A percentile compares a stretch with the other conserved stretches of the same genome.
phyloP scores from a whole-genome alignment of 2,888 invertebrate species.

The Baccha elongata region DNA sequence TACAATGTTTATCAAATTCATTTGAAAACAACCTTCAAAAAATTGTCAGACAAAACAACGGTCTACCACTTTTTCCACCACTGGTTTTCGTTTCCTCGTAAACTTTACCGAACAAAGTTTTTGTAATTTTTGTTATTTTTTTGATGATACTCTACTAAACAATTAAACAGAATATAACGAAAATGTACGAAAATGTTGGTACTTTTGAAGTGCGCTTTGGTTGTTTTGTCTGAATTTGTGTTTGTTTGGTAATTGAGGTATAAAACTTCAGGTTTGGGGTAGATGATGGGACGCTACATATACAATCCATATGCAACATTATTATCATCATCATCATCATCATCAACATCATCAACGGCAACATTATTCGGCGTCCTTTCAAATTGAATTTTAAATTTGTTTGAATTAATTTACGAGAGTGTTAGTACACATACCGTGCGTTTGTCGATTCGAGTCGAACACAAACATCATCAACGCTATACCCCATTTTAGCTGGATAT shows the following conservation, averaged over 20 bases:
- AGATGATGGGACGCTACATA: no score
- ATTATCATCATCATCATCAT: slow-evolving; percentile 13
- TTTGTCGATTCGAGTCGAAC: neutral
- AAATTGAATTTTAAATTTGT: slow-evolving; percentile 67
- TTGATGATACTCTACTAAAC: slow-evolving; percentile 53
- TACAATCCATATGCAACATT: slow-evolving; percentile 9
- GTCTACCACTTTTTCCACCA: no score
- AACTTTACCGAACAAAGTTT: neutral
- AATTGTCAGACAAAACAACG: no score
- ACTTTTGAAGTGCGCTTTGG: slow-evolving; percentile 16
- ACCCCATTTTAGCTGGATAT: neutral
- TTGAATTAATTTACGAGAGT: slow-evolving; percentile 66
- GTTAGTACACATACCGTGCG: slow-evolving; percentile 16
- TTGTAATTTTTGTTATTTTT: neutral
- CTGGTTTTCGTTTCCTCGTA: no score
- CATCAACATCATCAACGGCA: slow-evolving; percentile 1
- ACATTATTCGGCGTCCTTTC: slow-evolving; percentile 51
- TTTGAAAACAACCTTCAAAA: no score
- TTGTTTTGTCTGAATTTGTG: slow-evolving; percentile 35
- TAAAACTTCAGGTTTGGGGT: slow-evolving; percentile 26
- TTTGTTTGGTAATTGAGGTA: slow-evolving; percentile 65
- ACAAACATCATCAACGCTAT: slow-evolving; percentile 46
- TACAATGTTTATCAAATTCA: no score
- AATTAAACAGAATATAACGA: slow-evolving; percentile 62
- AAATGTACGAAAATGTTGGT: slow-evolving; percentile 51